Base-by-base conservation (phyloP, 2,888 invertebrate species). In the Siphonodentalium dalli region DNA sequence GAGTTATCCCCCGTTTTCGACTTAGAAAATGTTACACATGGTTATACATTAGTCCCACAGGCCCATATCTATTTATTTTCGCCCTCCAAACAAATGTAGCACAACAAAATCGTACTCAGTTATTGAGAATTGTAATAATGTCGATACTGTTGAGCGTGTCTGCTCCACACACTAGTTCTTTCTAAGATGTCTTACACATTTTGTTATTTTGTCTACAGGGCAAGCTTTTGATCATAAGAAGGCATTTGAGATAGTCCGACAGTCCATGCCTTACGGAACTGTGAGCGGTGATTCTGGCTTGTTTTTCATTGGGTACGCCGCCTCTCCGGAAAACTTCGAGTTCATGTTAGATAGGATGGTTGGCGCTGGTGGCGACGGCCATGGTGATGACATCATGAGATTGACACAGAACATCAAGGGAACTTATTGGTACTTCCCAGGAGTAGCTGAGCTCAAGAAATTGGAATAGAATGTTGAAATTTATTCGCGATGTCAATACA, bases 301-400 rank as follows among this genome's bases (percentile, higher is more conserved):
- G 4, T 81, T 81, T 63, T 81, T 81, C 68, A 81, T 81, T 54
- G 80, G 72, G 23, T 81, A 80, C 53, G 71, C 80, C 11, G 75
- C 72, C 0, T 68, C 68, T 11, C 77, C 79, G 0, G 61, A 69
- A 11, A 78, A 79, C 61, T 69, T 76, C 26, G 74, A 81, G 59
- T 81, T 59, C 66, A 80, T 81, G 80, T 58, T 81, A 46, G 78
- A 81, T 58, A 69, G 78, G 35, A 81, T 81, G 81, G 80, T 80
- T 3, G 80, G 80, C 2, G 71, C 72, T 9, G 72, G 72, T 11
- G 68, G 63, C 2, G 79, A 77, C 40, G 69, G 69, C 0, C 71
- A 71, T 40, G 53, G 57, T 45, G 80, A 81, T 59, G 79, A 80
- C 61, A 69, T 81, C 54, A 81, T 81, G 81, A 65, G 67, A 20